Conservation (phyloP, 2,113 vertebrate species). For the Setophaga kirtlandii region DNA sequence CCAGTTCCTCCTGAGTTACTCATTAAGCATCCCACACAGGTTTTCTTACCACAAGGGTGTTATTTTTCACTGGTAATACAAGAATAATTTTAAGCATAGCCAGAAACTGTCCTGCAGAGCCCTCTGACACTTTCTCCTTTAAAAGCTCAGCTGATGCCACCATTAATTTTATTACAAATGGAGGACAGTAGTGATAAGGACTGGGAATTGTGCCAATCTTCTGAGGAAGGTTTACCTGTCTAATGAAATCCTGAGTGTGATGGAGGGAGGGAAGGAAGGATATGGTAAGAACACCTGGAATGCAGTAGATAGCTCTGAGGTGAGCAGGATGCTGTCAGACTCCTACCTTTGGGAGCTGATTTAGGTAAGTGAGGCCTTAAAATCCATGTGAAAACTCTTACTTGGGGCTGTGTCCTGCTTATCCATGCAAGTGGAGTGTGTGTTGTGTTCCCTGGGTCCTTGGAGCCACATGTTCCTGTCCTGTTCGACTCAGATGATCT, state of each 20-base stretch:
- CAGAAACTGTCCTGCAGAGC: neutral
- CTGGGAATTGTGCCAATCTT: neutral
- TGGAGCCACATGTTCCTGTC: neutral
- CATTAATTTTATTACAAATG: neutral
- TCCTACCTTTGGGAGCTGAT: neutral
- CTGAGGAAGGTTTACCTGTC: neutral
- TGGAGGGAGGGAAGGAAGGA: neutral
- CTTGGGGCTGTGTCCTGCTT: neutral
- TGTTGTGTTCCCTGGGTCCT: neutral
- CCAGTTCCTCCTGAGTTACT: neutral
- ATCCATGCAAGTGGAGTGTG: fast-evolving
- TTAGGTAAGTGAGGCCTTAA: neutral
- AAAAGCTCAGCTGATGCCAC: neutral
- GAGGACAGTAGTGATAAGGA: neutral
- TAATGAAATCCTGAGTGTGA: neutral
- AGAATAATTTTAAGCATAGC: neutral
- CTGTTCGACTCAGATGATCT: neutral
- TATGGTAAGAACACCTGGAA: neutral
- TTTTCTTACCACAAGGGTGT: neutral
- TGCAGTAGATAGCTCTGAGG: neutral
- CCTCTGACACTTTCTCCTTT: neutral
- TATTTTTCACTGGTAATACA: neutral
- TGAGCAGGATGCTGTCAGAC: neutral
- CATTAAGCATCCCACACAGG: neutral
- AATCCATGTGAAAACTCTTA: neutral